Evolutionary conservation across 1,140 invertebrate species (phyloP).

Genomic region (Psix sp.): DNA sequence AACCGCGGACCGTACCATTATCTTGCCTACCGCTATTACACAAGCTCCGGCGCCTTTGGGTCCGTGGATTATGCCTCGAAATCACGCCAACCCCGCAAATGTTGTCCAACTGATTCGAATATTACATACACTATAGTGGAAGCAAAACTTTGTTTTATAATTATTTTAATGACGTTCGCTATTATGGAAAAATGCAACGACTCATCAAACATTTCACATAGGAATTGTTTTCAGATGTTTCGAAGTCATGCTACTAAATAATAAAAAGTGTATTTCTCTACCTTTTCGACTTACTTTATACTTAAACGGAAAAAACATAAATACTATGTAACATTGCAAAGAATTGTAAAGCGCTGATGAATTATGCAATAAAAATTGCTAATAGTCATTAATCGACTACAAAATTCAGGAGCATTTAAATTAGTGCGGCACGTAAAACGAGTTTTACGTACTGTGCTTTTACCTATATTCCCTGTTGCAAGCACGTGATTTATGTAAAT

Average conservation of each 20-base stretch:
- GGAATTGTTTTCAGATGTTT: not conserved
- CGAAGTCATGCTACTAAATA: no score
- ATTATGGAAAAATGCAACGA: not conserved
- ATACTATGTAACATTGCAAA: not conserved
- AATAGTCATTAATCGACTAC: no score
- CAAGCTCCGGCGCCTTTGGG: conserved; percentile 63
- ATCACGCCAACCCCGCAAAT: conserved; percentile 65
- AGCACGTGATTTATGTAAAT: no score
- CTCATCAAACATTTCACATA: not conserved
- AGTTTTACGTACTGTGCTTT: no score
- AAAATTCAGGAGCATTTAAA: no score
- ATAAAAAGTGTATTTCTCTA: no score
- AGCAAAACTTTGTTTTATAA: conserved; percentile 23
- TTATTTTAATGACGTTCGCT: conserved; percentile 27
- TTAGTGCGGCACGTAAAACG: no score
- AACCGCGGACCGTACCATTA: conserved; percentile 68
- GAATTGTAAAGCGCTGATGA: not conserved
- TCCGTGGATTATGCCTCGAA: conserved; percentile 67
- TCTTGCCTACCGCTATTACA: conserved; percentile 67
- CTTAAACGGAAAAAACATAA: no score
- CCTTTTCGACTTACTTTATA: no score
- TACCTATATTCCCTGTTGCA: no score
- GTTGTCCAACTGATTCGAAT: conserved; percentile 31
- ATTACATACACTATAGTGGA: conserved; percentile 2
- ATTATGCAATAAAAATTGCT: no score